Evolutionary conservation across 1,140 invertebrate species (phyloP).

Genomic region (Periplaneta americana): DNA sequence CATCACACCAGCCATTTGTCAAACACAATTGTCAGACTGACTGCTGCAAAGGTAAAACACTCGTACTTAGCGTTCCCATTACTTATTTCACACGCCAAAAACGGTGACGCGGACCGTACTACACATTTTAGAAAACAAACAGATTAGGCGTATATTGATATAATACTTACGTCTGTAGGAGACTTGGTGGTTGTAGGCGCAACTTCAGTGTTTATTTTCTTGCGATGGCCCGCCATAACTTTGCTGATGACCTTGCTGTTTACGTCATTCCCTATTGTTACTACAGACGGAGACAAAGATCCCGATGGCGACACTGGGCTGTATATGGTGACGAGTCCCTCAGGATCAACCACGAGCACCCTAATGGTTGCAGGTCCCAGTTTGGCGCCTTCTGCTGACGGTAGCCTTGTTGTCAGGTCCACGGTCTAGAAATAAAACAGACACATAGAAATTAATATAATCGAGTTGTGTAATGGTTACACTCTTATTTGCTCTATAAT

Average conservation of each 20-base stretch:
- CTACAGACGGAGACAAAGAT: neutral
- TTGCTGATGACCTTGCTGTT: neutral
- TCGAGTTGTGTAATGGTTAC: too few species aligned
- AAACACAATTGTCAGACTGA: too few species aligned
- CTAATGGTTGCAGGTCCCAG: conserved; percentile 51
- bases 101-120: too few species aligned
- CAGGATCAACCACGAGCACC: conserved; percentile 56
- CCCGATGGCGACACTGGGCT: conserved; percentile 37
- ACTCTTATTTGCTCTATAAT: too few species aligned
- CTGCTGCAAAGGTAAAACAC: too few species aligned
- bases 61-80: too few species aligned
- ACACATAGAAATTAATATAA: too few species aligned
- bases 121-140: too few species aligned
- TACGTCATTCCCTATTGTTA: neutral
- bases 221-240: conserved; percentile 29
- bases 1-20: too few species aligned
- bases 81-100: too few species aligned
- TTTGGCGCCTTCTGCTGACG: conserved; percentile 33
- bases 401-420: conserved; percentile 49
- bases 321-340: conserved; percentile 60
- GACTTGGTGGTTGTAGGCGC: conserved; percentile 43
- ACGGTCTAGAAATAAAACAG: conserved; percentile 45
- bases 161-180: conserved; percentile 20
- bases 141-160: too few species aligned
- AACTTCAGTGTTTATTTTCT: conserved; percentile 50